These are phyloP conservation scores for Carapus acus DNA, from an alignment of 2,797 vertebrate species.

Conservation along the genomic window DNA sequence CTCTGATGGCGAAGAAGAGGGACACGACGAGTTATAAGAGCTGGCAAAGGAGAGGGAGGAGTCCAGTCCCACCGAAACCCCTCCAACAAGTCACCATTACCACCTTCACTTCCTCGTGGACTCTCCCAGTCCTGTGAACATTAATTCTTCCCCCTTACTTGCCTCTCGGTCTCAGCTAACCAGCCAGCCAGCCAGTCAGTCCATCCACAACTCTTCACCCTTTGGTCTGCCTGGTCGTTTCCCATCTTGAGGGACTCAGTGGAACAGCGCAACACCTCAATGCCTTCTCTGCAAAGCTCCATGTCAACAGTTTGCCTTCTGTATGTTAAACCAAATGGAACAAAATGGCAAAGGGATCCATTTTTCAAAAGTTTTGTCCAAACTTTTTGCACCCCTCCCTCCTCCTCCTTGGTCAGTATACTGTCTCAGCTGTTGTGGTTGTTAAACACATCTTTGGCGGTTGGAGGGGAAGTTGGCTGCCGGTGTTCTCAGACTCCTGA, in stretches of 20 bases:
- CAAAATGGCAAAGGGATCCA: constrained; percentile 46
- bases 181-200: constrained; percentile 7
- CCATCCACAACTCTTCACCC: constrained; percentile 41
- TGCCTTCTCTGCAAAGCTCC: constrained; percentile 57
- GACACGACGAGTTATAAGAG: constrained; percentile 88
- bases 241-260: constrained; percentile 35
- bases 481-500: constrained; percentile 40
- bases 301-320: constrained; percentile 60
- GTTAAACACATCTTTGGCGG: constrained; percentile 31
- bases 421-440: constrained; percentile 28
- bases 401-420: constrained; percentile 40
- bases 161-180: constrained; percentile 32
- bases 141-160: constrained; percentile 61
- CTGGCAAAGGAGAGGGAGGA: constrained; percentile 41
- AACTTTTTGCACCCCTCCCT: constrained; percentile 29
- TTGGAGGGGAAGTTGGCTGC: constrained; percentile 30
- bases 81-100: constrained; percentile 63
- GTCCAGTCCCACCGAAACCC: constrained; percentile 56
- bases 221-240: constrained; percentile 54
- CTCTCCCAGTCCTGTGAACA: constrained; percentile 62
- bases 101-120: constrained; percentile 58
- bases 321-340: constrained; percentile 57
- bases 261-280: constrained; percentile 50
- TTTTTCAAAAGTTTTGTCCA: constrained; percentile 34
- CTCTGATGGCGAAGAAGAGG: constrained; percentile 82